phyloP scores from a whole-genome alignment of 2,797 vertebrate species.

The Poecilia picta region DNA sequence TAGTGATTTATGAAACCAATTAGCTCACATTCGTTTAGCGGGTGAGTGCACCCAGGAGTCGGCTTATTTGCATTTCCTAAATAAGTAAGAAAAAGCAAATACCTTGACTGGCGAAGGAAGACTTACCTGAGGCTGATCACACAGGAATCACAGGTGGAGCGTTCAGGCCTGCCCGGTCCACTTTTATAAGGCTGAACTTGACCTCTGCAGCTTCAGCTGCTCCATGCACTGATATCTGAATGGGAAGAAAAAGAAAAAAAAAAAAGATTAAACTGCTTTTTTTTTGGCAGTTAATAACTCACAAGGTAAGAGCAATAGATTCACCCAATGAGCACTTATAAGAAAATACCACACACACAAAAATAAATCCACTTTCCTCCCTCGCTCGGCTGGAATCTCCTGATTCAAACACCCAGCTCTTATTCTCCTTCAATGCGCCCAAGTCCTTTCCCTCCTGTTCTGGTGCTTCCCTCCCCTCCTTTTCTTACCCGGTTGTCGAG shows the following conservation, averaged over 20 bases:
- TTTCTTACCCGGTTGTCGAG: conserved; percentile 79
- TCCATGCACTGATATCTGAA: conserved; percentile 44
- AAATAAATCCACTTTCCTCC: conserved; percentile 33
- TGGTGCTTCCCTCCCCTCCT: conserved; percentile 52
- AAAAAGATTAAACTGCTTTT: conserved; percentile 44
- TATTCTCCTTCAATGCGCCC: conserved; percentile 54
- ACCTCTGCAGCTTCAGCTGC: conserved; percentile 63
- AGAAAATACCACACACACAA: conserved; percentile 36
- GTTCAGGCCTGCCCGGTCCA: conserved; percentile 67
- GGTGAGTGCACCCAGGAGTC: background rate
- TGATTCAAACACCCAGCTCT: conserved; percentile 57
- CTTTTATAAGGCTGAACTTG: conserved; percentile 65
- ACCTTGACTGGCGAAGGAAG: conserved; percentile 5
- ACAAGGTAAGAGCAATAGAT: conserved; percentile 30
- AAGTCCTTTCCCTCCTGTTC: conserved; percentile 49
- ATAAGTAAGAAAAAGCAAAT: conserved; percentile 17
- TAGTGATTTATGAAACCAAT: conserved; percentile 26
- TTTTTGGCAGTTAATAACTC: conserved; percentile 66
- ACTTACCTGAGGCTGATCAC: conserved; percentile 72
- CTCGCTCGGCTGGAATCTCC: conserved; percentile 49
- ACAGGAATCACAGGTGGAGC: conserved; percentile 60
- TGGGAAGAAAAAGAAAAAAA: background rate
- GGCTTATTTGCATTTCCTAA: conserved; percentile 7
- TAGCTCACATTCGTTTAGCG: conserved; percentile 17
- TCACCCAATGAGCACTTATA: conserved; percentile 32